Conservation (phyloP, 1,140 invertebrate genomes). For the Paraescarpia echinospica region DNA sequence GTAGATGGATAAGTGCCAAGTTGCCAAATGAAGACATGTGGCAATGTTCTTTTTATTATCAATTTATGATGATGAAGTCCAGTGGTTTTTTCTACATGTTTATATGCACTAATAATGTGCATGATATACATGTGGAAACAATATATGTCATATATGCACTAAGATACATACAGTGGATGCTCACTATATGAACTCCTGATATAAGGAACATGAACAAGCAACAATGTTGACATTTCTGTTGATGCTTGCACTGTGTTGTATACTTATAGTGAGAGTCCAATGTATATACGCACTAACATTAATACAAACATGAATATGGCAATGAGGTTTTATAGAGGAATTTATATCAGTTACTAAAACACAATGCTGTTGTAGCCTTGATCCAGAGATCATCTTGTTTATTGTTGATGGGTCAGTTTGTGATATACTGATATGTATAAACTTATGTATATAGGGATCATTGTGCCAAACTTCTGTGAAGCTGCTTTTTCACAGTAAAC, state of each 20-base stretch:
- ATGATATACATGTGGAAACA: background rate
- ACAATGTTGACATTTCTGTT: no score
- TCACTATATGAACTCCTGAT: no score
- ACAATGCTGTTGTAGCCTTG: background rate
- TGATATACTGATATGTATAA: background rate
- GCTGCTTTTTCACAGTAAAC: background rate
- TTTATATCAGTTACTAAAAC: background rate
- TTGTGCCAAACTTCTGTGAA: background rate
- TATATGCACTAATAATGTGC: background rate
- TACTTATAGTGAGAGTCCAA: background rate
- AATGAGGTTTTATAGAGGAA: no score
- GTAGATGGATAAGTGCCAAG: background rate
- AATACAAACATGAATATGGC: background rate
- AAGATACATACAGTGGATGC: background rate
- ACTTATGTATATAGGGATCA: background rate
- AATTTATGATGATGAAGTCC: background rate
- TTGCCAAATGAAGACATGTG: background rate
- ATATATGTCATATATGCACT: background rate
- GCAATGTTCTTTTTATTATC: background rate
- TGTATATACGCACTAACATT: background rate
- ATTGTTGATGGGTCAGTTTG: no score
- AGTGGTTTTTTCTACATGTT: background rate
- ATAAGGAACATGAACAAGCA: no score
- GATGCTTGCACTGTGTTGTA: background rate
- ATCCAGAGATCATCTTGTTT: background rate